A percentile compares a stretch with the other conserved stretches of the same genome.
Conservation (phyloP, 2,797 vertebrate species). For the Urophycis tenuis region DNA sequence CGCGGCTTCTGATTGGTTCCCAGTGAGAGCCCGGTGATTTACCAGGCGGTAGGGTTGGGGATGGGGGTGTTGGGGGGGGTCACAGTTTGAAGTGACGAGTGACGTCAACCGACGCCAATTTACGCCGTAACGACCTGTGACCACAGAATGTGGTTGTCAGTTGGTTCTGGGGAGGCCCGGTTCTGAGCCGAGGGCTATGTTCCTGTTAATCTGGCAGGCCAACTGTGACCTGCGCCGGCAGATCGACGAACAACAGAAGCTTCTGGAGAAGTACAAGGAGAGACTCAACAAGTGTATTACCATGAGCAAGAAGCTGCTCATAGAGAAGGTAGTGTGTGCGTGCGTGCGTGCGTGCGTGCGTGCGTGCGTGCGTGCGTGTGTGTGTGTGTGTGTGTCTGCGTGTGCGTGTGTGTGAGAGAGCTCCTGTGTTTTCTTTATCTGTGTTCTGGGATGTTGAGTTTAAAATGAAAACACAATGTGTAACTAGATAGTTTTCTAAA, state of each 20-base stretch:
- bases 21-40: neutral
- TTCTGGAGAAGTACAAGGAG: conserved; percentile 98
- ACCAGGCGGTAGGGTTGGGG: no score
- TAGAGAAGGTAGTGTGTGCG: conserved; percentile 81
- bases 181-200: neutral
- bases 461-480: neutral
- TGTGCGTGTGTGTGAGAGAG: neutral
- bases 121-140: neutral
- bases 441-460: neutral
- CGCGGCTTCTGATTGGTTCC: neutral
- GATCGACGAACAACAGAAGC: conserved; percentile 97
- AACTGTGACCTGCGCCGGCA: conserved; percentile 98
- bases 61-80: no score
- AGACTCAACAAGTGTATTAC: conserved; percentile 98
- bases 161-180: neutral
- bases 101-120: neutral
- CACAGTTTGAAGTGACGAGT: neutral
- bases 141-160: neutral
- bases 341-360: neutral
- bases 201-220: conserved; percentile 65
- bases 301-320: conserved; percentile 98
- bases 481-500: neutral
- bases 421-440: neutral
- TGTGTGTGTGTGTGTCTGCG: neutral
- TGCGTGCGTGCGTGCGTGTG: no score